These are phyloP conservation scores for Perodicticus potto DNA, from an alignment of 2,797 vertebrate genomes.

Conservation along the genomic window DNA sequence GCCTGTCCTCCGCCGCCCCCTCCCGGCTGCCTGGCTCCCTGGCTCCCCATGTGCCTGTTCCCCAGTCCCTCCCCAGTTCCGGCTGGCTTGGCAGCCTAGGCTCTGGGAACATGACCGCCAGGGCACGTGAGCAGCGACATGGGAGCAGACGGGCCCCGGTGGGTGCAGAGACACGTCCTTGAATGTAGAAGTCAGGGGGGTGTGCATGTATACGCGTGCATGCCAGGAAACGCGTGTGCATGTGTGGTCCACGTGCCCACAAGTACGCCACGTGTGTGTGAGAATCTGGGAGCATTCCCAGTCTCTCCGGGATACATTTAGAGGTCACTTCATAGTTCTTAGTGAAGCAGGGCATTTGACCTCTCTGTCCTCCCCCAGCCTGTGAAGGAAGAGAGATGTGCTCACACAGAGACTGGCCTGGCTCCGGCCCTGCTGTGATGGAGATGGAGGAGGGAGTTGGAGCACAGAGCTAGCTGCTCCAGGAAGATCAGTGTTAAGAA, in stretches of 20 bases:
- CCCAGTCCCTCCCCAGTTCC: neutral
- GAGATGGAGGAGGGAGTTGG: neutral
- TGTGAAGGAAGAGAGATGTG: neutral
- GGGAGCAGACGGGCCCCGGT: neutral
- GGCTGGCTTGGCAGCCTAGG: neutral
- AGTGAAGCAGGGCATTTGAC: neutral
- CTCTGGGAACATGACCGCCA: neutral
- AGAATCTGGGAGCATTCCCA: neutral
- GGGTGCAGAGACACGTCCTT: neutral
- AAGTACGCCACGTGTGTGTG: neutral
- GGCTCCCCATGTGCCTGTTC: neutral
- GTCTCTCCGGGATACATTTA: neutral
- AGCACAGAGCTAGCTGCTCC: neutral
- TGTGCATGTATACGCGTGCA: neutral
- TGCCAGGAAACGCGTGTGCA: neutral
- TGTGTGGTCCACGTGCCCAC: neutral
- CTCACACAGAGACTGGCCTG: neutral
- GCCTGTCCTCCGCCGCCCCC: slow-evolving; percentile 24
- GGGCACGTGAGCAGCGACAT: neutral
- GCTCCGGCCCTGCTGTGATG: neutral
- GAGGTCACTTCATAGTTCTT: neutral
- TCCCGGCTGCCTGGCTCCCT: neutral
- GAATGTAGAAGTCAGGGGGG: neutral
- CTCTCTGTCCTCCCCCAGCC: neutral
- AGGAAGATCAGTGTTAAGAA: neutral